phyloP scores from a whole-genome alignment of 30 jellyfish, hydroid and myxozoan genomes.

The Turritopsis rubra region DNA sequence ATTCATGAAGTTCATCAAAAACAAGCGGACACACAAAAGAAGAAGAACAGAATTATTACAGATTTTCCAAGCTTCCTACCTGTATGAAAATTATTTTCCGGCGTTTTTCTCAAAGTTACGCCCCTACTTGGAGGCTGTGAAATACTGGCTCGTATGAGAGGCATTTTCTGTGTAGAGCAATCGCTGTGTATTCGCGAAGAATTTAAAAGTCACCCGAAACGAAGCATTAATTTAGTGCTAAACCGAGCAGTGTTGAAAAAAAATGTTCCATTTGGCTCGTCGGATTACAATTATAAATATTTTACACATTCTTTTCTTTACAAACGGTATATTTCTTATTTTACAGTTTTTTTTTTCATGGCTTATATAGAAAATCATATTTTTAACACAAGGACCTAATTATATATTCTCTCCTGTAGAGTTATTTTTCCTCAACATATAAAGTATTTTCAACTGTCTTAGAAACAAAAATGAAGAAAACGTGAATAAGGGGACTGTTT shows the following conservation, averaged over 20 bases:
- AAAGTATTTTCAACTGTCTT: not conserved
- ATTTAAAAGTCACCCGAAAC: not conserved
- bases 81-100: not conserved
- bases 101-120: not conserved
- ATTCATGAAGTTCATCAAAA: not conserved
- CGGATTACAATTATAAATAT: not conserved
- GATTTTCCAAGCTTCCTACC: no score
- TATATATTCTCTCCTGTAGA: not conserved
- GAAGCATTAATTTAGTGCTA: not conserved
- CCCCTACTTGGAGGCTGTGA: not conserved
- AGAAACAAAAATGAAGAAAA: not conserved
- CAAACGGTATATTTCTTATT: not conserved
- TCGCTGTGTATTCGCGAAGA: not conserved
- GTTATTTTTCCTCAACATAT: not conserved
- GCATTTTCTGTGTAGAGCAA: no score
- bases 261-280: not conserved
- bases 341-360: not conserved
- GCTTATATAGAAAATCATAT: not conserved
- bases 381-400: not conserved
- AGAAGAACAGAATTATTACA: no score
- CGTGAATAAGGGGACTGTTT: not conserved
- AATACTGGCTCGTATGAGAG: not conserved
- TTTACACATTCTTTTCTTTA: not conserved
- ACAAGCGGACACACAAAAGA: no score
- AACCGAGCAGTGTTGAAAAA: not conserved